These are phyloP conservation scores for Oopsacas minuta DNA, from an alignment of 37 sponge, comb jelly and placozoan species.

Conservation along the genomic window DNA sequence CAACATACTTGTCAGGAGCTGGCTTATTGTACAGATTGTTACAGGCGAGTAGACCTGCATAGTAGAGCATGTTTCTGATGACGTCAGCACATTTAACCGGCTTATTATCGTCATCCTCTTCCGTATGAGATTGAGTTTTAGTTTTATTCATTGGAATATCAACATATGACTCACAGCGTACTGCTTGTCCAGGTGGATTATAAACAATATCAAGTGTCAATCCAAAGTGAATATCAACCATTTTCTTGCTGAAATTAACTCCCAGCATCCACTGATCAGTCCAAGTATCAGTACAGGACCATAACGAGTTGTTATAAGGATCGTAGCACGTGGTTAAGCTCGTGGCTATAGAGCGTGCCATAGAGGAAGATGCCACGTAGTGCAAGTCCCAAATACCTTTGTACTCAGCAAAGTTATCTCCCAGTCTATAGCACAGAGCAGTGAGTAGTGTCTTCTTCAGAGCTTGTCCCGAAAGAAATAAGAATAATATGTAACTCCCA, in stretches of 20 bases:
- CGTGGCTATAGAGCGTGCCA: constrained; percentile 4
- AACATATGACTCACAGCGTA: constrained; percentile 1
- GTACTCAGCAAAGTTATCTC: neutral
- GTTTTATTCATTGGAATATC: neutral
- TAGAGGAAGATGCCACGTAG: constrained; percentile 6
- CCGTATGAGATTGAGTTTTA: neutral
- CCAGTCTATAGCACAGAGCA: neutral
- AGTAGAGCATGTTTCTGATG: neutral
- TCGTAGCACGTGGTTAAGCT: constrained; percentile 48
- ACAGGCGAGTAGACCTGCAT: neutral
- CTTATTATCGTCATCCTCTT: neutral
- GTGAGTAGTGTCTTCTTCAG: neutral
- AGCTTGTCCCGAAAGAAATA: neutral
- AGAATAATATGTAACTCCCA: neutral
- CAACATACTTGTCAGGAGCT: neutral
- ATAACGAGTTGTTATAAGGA: constrained; percentile 52
- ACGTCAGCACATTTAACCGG: neutral
- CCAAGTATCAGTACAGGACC: constrained; percentile 65
- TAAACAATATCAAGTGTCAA: neutral
- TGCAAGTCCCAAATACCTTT: constrained; percentile 5
- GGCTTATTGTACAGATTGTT: constrained; percentile 12
- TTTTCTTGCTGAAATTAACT: constrained; percentile 17
- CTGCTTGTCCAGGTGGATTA: neutral
- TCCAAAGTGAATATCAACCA: constrained; percentile 13
- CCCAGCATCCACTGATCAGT: constrained; percentile 58